Evolutionary conservation across 2,113 vertebrate genomes (phyloP), one percentile per base, ranked within the genome.

Genomic region (Vimba vimba): DNA sequence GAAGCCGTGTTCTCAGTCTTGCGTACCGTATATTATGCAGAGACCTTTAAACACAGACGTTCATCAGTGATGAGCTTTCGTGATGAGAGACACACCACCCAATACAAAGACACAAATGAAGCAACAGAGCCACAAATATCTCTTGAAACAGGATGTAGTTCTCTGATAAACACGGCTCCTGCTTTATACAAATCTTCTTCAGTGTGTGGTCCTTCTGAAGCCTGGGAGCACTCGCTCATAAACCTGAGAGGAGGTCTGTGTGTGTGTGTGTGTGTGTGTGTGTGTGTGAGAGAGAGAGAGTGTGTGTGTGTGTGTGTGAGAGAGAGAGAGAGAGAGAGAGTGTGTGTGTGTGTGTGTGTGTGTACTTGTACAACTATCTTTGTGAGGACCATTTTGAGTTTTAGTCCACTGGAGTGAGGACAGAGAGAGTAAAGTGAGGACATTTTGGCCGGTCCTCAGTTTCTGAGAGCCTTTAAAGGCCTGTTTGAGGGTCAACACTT

Each of bases 101-200:
- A 84, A 85, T 90, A 89, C 87, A 89, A 85, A 86, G 80, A 85
- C 50, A 75, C 83, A 85, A 75, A 86, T 59, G 15, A 86, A 74
- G 82, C 84, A 85, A 86, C 76, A 88, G 82, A 62, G 84, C 82
- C 80, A 74, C 86, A 89, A 87, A 91, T 90, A 89, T 89, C 87
- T 88, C 85, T 88, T 88, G 86, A 86, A 91, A 90, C 91, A 92
- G 91, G 91, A 92, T 90, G 89, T 91, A 84, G 27, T 73, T 30
- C 83, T 85, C 59, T 88, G 85, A 90, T 91, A 91, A 90, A 92
- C 91, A 91, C 39, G 64, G 87, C 86, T 91, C 85, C 89, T 89
- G 80, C 86, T 87, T 90, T 90, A 91, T 90, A 91, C 91, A 90
- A 89, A 87, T 57, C 57, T 86, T 55, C 83, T 55, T 86, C 88